Base-by-base conservation (phyloP, 1,140 invertebrate genomes). In the Bombus picipes region DNA sequence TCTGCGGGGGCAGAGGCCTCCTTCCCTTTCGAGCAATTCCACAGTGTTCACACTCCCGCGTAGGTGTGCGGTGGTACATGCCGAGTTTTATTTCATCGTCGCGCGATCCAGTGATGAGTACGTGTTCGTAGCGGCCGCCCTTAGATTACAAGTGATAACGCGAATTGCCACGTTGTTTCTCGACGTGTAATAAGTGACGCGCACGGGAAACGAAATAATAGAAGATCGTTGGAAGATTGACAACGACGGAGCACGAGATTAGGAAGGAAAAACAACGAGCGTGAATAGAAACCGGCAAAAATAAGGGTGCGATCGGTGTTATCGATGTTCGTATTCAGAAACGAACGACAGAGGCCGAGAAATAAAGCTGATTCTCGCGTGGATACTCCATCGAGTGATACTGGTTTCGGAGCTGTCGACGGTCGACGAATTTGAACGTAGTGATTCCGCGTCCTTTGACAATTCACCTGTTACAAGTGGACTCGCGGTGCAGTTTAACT, bases 1-100 rank as follows among this genome's bases (percentile, higher is more conserved):
- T 93, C 92, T 93, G 93, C 93, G 93, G 93, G 93, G 93, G 93
- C 92, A 93, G 88, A 91, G 92, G 90, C 90, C 92, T 92, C 92
- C 90, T 91, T 89, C 85, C 78, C 88, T 92, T 78, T 74, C 81
- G 84, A 85, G 70, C 77, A 78, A 84, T 78, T 81, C 89, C 72
- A 80, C 89, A 87, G 89, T 88, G 74, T 90, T 90, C 90, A 90
- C 87, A 90, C 89, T 91, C 84, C 87, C 90, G 90, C 87, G 88
- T 89, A 88, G 72, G 89, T 75, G 90, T 90, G 89, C 90, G 89
- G 72, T 62, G 78, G 90, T 62, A 74, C 62, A 62, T 80, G 57
- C 28, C 41, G 82, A 71, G 28, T 85, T 80, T 72, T 85, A 47
- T 65, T 72, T 72, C 53, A 62, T 85, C 66, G 83, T 80, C 68